Evolutionary conservation across 2,888 invertebrate genomes (phyloP).

Genomic region (Drosophila leonis): DNA sequence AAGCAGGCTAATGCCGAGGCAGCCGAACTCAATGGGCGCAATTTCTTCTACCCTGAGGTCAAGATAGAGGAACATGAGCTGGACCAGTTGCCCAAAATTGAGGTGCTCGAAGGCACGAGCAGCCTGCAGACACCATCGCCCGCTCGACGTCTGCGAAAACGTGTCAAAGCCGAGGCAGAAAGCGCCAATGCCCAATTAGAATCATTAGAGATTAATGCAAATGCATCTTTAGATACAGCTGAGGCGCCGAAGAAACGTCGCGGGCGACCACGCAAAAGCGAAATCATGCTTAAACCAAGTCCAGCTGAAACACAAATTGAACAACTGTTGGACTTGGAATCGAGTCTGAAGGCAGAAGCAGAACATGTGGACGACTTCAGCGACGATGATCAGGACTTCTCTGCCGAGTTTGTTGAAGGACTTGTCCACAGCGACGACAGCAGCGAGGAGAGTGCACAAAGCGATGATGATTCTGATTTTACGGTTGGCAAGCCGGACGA

Average conservation of each 20-base stretch:
- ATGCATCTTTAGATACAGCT: not conserved
- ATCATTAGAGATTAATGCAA: not conserved
- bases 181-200: not conserved
- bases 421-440: constrained; percentile 55
- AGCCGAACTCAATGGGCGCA: constrained; percentile 35
- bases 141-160: constrained; percentile 53
- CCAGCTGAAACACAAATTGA: constrained; percentile 13
- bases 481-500: constrained; percentile 48
- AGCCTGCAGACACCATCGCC: constrained; percentile 30
- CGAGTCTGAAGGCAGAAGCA: constrained; percentile 43
- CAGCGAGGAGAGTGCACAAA: constrained; percentile 51
- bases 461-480: constrained; percentile 65
- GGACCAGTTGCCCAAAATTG: constrained; percentile 81
- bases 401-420: constrained; percentile 44
- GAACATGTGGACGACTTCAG: constrained; percentile 35
- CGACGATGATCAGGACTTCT: constrained; percentile 53
- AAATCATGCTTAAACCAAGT: constrained; percentile 38
- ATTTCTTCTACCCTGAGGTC: constrained; percentile 75
- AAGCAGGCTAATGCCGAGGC: constrained; percentile 44
- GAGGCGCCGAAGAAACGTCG: constrained; percentile 63
- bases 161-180: constrained; percentile 59
- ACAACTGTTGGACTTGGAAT: constrained; percentile 26
- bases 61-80: constrained; percentile 82
- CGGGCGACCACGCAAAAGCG: constrained; percentile 78
- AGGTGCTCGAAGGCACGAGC: constrained; percentile 72